A percentile compares a stretch with the other conserved stretches of the same genome.
Conservation (phyloP, 1,140 invertebrate genomes). For the Atta colombica region DNA sequence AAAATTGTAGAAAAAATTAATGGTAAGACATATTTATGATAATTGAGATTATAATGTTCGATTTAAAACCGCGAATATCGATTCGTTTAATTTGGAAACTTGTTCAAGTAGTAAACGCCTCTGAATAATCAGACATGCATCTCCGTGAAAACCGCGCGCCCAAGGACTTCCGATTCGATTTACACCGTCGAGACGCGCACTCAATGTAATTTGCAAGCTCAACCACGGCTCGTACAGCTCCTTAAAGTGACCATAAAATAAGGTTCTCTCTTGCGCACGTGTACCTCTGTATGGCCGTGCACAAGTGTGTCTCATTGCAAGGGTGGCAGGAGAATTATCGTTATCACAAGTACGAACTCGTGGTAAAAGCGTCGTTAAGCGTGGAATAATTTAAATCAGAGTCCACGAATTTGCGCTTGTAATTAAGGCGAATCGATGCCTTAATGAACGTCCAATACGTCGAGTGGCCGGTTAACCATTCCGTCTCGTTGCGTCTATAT, state of each 20-base stretch:
- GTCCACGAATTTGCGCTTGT: slow-evolving; percentile 4
- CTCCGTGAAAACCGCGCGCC: slow-evolving; percentile 12
- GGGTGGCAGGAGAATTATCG: slow-evolving; percentile 47
- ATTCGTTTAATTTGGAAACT: not conserved
- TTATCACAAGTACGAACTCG: slow-evolving; percentile 4
- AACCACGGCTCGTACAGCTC: slow-evolving; percentile 14
- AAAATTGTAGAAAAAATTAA: not conserved
- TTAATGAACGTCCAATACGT: slow-evolving; percentile 32
- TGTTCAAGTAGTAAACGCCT: not conserved
- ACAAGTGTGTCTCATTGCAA: slow-evolving; percentile 6
- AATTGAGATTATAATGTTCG: not conserved
- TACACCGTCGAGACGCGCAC: slow-evolving; percentile 44
- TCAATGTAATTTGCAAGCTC: slow-evolving; percentile 61
- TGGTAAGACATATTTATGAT: not conserved
- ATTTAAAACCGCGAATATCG: not conserved
- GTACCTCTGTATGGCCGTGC: not conserved
- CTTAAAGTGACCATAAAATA: slow-evolving; percentile 65
- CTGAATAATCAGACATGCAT: slow-evolving; percentile 1
- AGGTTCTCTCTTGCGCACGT: slow-evolving; percentile 16
- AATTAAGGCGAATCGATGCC: slow-evolving; percentile 64
- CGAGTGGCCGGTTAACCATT: slow-evolving; percentile 30
- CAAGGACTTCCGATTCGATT: slow-evolving; percentile 59
- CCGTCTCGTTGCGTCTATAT: not conserved
- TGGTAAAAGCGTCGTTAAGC: slow-evolving; percentile 63
- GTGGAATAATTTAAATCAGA: slow-evolving; percentile 65